A percentile compares a stretch with the other conserved stretches of the same genome.
Evolutionary conservation across 1,140 invertebrate species (phyloP).

Genomic region (Oreohelix idahoensis): DNA sequence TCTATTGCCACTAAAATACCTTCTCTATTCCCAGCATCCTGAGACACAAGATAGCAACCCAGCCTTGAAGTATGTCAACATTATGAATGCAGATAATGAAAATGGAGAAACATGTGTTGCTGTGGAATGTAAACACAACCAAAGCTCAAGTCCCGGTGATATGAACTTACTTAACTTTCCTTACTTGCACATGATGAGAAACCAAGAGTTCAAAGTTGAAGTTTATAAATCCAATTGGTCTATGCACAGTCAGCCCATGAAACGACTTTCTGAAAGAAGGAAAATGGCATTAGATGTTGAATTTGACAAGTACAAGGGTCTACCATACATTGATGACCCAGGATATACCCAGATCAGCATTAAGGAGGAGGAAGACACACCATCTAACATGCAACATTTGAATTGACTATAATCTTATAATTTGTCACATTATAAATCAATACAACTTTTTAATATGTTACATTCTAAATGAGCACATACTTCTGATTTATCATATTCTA

Average conservation of each 20-base stretch:
- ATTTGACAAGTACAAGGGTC: constrained; percentile 4
- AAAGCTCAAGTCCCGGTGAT: not conserved
- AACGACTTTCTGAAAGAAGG: constrained; percentile 19
- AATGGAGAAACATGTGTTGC: not conserved
- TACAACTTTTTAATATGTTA: no score
- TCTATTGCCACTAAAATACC: not conserved
- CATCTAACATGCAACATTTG: not conserved
- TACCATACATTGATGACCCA: not conserved
- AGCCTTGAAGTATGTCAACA: not conserved
- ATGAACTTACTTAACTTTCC: no score
- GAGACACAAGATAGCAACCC: not conserved
- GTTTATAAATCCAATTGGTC: constrained; percentile 3
- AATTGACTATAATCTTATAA: not conserved
- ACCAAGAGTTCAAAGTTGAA: not conserved
- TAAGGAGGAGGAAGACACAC: not conserved
- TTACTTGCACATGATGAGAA: not conserved
- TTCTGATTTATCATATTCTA: no score
- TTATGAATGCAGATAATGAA: not conserved
- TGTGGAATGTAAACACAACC: not conserved
- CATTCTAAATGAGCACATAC: no score
- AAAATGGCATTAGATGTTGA: not conserved
- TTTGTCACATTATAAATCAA: no score
- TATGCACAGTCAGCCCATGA: not conserved
- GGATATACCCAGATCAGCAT: not conserved
- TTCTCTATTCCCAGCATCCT: not conserved